Base-by-base conservation (phyloP, 2,797 vertebrate species). In the Dicrostonyx torquatus region DNA sequence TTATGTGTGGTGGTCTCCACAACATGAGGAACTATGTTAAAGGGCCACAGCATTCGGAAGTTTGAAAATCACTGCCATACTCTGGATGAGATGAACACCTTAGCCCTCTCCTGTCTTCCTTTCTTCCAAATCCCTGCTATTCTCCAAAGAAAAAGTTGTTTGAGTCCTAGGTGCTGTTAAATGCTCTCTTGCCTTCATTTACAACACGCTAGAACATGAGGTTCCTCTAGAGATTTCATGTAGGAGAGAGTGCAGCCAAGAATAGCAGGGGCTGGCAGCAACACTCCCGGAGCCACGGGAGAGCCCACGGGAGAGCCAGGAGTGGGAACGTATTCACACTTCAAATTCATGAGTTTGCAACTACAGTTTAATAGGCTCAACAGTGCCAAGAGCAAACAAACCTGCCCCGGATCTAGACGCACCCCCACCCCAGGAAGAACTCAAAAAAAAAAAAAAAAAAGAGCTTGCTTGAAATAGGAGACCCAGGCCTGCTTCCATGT, bases 241-340 rank as follows among this genome's bases (percentile, higher is more conserved):
- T 91, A 91, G 96, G 94, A 91, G 78, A 87, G 66, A 95, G 82
- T 2, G 9, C 11, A 91, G 87, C 95, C 94, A 92, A 94, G 93
- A 95, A 96, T 64, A 95, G 92, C 94, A 87, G 92, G 66, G 91
- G 24, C 91, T 29, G 83, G 89, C 89, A 87, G 76, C 48, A 72
- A 22, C 26, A 91, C 83, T 89, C 93, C 64, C 8, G 7, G 78
- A 92, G 6, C 64, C 62, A 29, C 1, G 6, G 66, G 15, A 13
- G 62, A 76, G 53, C 91, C 64, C 62, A 29, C 1, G 6, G 66
- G 15, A 13, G 62, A 76, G 53, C 91, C 76, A 45, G 89, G 86
- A 92, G 79, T 2, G 34, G 55, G 78, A 83, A 68, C n/a, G 12
- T 20, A 43, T 87, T 96, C 96, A 94, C 95, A 87, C 95, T 94